A percentile compares a stretch with the other conserved stretches of the same genome.
Conservation (phyloP, 2,113 vertebrate genomes). For the Corvus cornix region DNA sequence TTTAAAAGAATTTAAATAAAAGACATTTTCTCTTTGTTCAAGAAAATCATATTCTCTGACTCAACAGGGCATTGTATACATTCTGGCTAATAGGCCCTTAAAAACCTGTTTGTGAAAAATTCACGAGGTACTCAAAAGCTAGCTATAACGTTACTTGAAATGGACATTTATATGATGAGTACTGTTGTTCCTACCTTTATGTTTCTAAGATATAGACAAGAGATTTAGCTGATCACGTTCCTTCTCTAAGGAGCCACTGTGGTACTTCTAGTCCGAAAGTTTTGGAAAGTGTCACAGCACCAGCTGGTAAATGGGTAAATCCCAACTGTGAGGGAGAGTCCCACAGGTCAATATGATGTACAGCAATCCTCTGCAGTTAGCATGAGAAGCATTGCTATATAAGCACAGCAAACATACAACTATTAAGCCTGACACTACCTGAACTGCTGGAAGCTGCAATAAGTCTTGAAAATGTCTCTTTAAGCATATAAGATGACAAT, state of each 20-base stretch:
- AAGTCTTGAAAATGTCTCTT: background rate
- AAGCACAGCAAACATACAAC: background rate
- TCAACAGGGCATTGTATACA: background rate
- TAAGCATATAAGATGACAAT: background rate
- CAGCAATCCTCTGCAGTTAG: background rate
- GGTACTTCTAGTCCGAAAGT: background rate
- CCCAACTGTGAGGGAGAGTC: background rate
- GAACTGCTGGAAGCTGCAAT: background rate
- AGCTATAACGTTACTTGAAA: background rate
- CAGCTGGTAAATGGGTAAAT: constrained; percentile 7
- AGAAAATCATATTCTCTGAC: background rate
- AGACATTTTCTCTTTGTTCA: background rate
- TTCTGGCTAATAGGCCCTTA: background rate
- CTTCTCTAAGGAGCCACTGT: background rate
- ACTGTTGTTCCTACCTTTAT: background rate
- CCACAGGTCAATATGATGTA: background rate
- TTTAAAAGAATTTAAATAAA: background rate
- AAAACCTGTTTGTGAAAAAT: background rate
- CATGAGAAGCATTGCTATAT: background rate
- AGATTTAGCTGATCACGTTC: background rate
- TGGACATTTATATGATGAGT: background rate
- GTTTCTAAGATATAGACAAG: background rate
- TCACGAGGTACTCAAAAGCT: background rate
- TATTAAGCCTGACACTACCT: background rate
- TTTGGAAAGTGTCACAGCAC: background rate